Base-by-base conservation (phyloP, 1,140 invertebrate genomes). In the Cherax quadricarinatus region DNA sequence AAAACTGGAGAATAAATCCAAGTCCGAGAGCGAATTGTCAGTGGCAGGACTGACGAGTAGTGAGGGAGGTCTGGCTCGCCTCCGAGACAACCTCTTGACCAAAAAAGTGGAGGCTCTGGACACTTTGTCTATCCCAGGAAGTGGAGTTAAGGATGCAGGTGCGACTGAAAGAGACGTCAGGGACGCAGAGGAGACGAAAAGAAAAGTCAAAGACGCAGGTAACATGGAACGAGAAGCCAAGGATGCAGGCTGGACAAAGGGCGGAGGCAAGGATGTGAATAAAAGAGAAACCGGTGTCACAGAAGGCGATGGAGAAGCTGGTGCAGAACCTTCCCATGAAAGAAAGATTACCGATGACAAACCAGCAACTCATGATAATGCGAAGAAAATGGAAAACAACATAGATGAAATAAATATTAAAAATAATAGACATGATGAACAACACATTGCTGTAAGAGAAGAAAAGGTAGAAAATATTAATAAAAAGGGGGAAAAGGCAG, bases 21-120 rank as follows among this genome's bases (percentile, higher is more conserved):
- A 92, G 73, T 92, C 91, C 10, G 91, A 92, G 51, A 92, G 91
- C 60, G 91, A 92, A 73, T 66, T 92, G 51, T 91, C 84, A 18
- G 41, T 86, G 83, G 78, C 83, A 30, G 79, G 84, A 14, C 57
- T 79, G 41, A 86, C 53, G 9, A 62, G 30, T 14, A 60, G 21
- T 73, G 79, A 86, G 10, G 84, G 60, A 24, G 84, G 48, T 18
- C 82, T 80, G 30, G 57, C 75, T 24, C 49, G 84, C 5, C 51
- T 88, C 49, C 48, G 57, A 12, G 89, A 80, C 1, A 91, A 75
- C 75, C 62, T 88, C 60, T 53, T 75, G 16, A 80, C 49, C 10
- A 86, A 86, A 18, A n/a, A 73, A 51, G 60, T 86, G 84, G 84
- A 66, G n/a, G 30, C 41, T 41, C 57, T 78, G 57, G 48, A 70